phyloP scores from a whole-genome alignment of 2,113 vertebrate species.

The Siphamia tubifer region DNA sequence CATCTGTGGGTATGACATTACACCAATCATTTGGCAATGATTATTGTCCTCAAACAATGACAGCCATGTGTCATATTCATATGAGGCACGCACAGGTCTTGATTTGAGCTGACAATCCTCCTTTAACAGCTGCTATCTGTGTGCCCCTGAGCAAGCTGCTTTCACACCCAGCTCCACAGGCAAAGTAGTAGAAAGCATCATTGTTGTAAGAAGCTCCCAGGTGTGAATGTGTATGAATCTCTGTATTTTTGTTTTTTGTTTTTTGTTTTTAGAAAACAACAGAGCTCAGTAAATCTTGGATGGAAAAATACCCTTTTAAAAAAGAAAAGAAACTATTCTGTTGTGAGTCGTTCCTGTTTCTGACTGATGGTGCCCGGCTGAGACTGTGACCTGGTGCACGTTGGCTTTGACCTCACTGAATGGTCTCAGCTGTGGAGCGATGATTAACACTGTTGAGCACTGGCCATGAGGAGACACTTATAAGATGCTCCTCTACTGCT shows the following conservation, averaged over 20 bases:
- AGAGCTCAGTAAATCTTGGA: neutral
- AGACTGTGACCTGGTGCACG: constrained; percentile 32
- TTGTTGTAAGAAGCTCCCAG: constrained; percentile 3
- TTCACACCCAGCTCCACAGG: neutral
- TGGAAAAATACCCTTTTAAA: neutral
- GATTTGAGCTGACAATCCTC: neutral
- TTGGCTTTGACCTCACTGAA: constrained; percentile 43
- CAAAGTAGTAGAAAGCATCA: neutral
- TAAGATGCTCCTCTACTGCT: constrained; percentile 1
- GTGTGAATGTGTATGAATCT: neutral
- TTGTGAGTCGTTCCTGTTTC: neutral
- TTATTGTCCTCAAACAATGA: constrained; percentile 5
- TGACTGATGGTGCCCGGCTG: neutral
- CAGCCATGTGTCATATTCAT: constrained; percentile 7
- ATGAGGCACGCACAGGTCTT: neutral
- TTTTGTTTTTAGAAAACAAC: neutral
- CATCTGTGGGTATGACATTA: constrained; percentile 12
- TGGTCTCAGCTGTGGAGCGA: constrained; percentile 13
- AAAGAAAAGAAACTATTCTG: neutral
- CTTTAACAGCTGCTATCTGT: neutral
- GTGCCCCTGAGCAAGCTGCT: constrained; percentile 39
- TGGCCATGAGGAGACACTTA: constrained; percentile 28
- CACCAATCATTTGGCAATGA: constrained; percentile 1
- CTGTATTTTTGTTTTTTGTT: no score
- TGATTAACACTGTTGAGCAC: constrained; percentile 24